These are phyloP conservation scores for Cossypha caffra DNA, from an alignment of 2,797 vertebrate species.

Conservation along the genomic window DNA sequence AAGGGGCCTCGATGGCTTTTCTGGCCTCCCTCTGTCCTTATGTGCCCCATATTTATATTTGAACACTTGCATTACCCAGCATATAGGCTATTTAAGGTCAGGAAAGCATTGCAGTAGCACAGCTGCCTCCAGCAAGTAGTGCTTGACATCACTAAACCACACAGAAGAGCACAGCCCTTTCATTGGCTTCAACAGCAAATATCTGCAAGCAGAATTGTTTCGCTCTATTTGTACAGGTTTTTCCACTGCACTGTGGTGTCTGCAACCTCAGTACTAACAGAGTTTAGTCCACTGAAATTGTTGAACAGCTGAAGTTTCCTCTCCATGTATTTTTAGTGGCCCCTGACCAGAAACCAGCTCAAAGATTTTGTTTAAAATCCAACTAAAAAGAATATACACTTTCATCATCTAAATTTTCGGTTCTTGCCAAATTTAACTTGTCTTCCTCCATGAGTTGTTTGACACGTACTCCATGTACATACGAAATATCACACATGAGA, in stretches of 20 bases:
- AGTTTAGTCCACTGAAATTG: background rate
- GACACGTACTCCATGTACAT: background rate
- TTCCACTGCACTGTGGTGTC: slow-evolving; percentile 5
- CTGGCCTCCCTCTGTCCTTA: slow-evolving; percentile 73
- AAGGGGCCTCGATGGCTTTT: slow-evolving; percentile 63
- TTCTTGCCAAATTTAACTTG: background rate
- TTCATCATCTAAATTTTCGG: background rate
- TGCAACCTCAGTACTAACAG: background rate
- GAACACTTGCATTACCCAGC: slow-evolving; percentile 57
- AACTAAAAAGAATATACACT: background rate
- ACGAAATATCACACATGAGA: background rate
- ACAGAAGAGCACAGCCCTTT: slow-evolving; percentile 41
- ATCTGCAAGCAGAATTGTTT: slow-evolving; percentile 52
- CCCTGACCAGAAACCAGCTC: background rate
- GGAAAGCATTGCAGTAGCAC: slow-evolving; percentile 14
- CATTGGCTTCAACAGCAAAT: slow-evolving; percentile 56
- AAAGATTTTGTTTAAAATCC: background rate
- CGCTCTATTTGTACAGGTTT: slow-evolving; percentile 63
- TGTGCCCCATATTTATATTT: slow-evolving; percentile 69
- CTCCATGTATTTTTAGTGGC: background rate
- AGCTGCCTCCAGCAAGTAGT: slow-evolving; percentile 63
- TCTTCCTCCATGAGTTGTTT: background rate
- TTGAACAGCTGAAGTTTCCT: background rate
- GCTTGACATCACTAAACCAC: slow-evolving; percentile 65
- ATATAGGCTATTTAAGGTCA: slow-evolving; percentile 66